These are phyloP conservation scores for Campopleginae sp. DNA, from an alignment of 2,888 invertebrate species.

Conservation along the genomic window DNA sequence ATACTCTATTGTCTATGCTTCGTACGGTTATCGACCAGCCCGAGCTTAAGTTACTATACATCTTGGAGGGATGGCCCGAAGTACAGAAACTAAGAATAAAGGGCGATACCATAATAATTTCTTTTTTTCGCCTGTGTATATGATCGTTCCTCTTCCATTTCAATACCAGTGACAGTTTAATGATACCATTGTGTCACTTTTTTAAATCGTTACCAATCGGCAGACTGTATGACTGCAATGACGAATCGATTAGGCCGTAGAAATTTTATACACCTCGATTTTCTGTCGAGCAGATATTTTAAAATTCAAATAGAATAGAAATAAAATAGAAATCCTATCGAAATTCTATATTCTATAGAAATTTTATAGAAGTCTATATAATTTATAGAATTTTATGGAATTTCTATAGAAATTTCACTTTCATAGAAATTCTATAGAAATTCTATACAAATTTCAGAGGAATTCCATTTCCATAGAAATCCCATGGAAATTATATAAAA, in stretches of 20 bases:
- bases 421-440: no score
- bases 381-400: neutral
- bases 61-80: slow-evolving; percentile 39
- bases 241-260: no score
- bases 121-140: slow-evolving; percentile 29
- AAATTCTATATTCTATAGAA: no score
- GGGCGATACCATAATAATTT: slow-evolving; percentile 47
- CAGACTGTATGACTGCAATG: neutral
- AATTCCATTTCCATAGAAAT: no score
- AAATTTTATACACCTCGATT: no score
- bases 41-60: slow-evolving; percentile 42
- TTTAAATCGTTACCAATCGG: slow-evolving; percentile 18
- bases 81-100: slow-evolving; percentile 14
- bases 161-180: slow-evolving; percentile 24
- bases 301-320: no score
- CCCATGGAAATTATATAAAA: no score
- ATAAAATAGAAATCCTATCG: no score
- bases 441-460: no score
- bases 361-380: neutral
- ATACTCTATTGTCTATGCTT: slow-evolving; percentile 71
- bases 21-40: slow-evolving; percentile 51
- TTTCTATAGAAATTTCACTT: no score
- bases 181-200: neutral
- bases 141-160: neutral
- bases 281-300: no score